A percentile compares a stretch with the other conserved stretches of the same genome.
phyloP scores from a whole-genome alignment of 1,140 invertebrate genomes.

The Eumeta japonica region DNA sequence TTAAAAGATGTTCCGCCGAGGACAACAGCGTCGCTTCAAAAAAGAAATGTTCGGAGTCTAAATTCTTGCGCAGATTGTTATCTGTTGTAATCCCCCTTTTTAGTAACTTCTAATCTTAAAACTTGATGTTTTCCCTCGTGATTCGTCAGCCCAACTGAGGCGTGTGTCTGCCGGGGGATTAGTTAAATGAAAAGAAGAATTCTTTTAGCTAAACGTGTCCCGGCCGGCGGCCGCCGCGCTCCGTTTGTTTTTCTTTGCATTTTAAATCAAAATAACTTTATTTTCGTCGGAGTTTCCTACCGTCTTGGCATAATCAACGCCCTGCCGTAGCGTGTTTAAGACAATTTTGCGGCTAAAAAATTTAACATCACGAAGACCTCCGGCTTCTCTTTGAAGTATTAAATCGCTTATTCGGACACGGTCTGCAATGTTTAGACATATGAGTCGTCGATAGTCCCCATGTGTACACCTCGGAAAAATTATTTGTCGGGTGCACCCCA shows the following conservation, averaged over 20 bases:
- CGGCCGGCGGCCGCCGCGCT: slow-evolving; percentile 16
- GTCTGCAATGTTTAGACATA: too few species aligned
- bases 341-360: slow-evolving; percentile 36
- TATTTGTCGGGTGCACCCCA: too few species aligned
- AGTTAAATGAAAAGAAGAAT: slow-evolving; percentile 38
- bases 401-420: slow-evolving; percentile 7
- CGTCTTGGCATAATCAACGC: slow-evolving; percentile 45
- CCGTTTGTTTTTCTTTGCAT: slow-evolving; percentile 38
- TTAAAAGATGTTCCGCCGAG: too few species aligned
- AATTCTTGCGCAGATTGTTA: too few species aligned
- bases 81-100: too few species aligned
- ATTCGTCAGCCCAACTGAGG: slow-evolving; percentile 20
- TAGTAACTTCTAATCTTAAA: slow-evolving; percentile 8
- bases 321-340: slow-evolving; percentile 36
- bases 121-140: slow-evolving; percentile 20
- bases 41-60: too few species aligned
- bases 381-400: slow-evolving; percentile 26
- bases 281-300: slow-evolving; percentile 40
- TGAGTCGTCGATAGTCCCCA: too few species aligned
- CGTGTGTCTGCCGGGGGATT: slow-evolving; percentile 30
- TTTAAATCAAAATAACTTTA: slow-evolving; percentile 53
- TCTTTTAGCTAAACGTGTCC: slow-evolving; percentile 25
- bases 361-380: slow-evolving; percentile 29
- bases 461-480: too few species aligned
- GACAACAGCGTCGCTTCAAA: too few species aligned